Percentiles rank a stretch among this genome's conserved stretches.
phyloP scores from a whole-genome alignment of 2,113 vertebrate genomes.

The Nanger granti region DNA sequence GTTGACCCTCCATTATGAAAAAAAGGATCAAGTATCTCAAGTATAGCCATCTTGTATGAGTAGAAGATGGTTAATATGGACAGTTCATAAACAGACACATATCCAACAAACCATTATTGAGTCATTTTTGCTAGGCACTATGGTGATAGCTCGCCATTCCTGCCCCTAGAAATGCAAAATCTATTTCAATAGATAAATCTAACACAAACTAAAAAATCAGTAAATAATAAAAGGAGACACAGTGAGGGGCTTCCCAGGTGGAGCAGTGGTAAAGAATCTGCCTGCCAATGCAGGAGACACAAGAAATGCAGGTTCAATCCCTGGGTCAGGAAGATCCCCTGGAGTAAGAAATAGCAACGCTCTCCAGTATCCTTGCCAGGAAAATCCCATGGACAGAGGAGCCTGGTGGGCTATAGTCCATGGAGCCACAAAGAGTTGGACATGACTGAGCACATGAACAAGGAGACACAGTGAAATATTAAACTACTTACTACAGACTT shows the following conservation, averaged over 20 bases:
- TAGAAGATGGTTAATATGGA: neutral
- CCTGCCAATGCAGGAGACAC: neutral
- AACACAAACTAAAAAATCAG: neutral
- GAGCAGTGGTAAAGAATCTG: neutral
- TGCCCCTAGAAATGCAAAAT: neutral
- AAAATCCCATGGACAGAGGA: neutral
- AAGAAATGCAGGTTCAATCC: neutral
- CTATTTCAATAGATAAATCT: constrained; percentile 24
- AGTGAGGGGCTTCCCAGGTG: neutral
- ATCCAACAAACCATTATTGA: neutral
- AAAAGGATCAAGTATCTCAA: neutral
- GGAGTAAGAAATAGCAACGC: neutral
- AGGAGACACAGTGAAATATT: constrained; percentile 1
- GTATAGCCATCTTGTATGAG: neutral
- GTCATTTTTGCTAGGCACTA: neutral
- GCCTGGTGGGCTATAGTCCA: neutral
- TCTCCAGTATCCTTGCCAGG: neutral
- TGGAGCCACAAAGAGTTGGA: neutral
- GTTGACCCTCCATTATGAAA: neutral
- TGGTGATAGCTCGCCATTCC: neutral
- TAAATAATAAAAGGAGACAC: neutral
- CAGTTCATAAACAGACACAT: constrained; percentile 5
- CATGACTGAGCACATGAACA: neutral
- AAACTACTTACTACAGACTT: neutral
- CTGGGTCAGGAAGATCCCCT: neutral